Conservation (phyloP, 2,888 invertebrate species). For the Eumacrocentrus americanus region DNA sequence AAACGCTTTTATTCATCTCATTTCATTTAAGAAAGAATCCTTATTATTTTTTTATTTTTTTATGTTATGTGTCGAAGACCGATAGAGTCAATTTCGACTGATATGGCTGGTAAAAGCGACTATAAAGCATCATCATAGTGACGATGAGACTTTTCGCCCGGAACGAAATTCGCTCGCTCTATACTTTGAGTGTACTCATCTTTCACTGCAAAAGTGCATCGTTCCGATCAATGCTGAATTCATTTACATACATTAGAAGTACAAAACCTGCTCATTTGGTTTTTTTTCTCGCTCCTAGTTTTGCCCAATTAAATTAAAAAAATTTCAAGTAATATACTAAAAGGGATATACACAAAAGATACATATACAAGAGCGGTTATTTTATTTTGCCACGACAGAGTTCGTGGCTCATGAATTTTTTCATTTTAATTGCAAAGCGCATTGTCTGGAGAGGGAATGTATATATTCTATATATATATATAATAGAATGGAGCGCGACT, state of each 20-base stretch:
- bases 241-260: no score
- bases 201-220: no score
- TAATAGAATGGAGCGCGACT: not conserved
- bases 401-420: conserved; percentile 11
- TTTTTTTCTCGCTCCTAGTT: not conserved
- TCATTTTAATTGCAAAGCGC: conserved; percentile 11
- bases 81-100: no score
- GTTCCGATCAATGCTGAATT: no score
- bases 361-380: not conserved
- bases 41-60: not conserved
- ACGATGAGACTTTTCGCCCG: no score
- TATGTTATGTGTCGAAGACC: no score
- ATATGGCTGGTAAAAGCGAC: not conserved
- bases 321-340: not conserved
- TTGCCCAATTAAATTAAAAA: not conserved
- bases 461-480: not conserved
- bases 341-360: not conserved
- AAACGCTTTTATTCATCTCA: not conserved
- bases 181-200: no score
- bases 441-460: conserved; percentile 2
- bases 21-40: no score
- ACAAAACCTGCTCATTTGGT: no score
- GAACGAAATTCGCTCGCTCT: no score
- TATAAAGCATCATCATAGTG: not conserved
- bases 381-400: not conserved